A percentile compares a stretch with the other conserved stretches of the same genome.
Evolutionary conservation across 2,888 invertebrate genomes (phyloP).

Genomic region (Ophion slaviceki): DNA sequence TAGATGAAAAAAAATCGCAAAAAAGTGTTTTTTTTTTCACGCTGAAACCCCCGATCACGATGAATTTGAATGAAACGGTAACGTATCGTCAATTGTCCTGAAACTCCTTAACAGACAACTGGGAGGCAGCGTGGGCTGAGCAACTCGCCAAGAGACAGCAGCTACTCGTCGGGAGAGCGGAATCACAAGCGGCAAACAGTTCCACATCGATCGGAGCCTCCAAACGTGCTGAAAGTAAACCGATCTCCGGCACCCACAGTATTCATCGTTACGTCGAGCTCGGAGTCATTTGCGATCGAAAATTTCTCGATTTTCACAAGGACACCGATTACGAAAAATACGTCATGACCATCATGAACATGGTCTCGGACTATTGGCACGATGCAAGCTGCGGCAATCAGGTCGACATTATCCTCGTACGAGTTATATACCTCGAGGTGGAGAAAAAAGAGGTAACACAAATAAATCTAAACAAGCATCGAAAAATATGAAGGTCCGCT

Average conservation of each 20-base stretch:
- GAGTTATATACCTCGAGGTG: conserved; percentile 90
- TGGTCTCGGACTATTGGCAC: conserved; percentile 92
- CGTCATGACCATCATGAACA: conserved; percentile 95
- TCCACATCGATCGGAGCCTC: conserved; percentile 64
- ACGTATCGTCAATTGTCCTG: no score
- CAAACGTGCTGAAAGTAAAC: conserved; percentile 58
- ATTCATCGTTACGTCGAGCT: conserved; percentile 92
- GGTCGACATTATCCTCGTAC: conserved; percentile 93
- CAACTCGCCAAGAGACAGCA: conserved; percentile 82
- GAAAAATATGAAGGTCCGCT: neutral
- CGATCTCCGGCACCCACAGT: conserved; percentile 88
- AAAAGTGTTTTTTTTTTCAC: no score
- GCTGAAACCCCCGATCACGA: no score
- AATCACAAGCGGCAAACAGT: conserved; percentile 74
- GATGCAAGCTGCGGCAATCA: conserved; percentile 95
- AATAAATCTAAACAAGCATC: neutral
- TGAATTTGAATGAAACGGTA: no score
- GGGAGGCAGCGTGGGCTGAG: conserved; percentile 80
- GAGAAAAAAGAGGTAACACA: conserved; percentile 85
- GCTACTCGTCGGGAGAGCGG: conserved; percentile 71
- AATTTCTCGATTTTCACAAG: conserved; percentile 93
- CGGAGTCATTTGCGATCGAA: conserved; percentile 92
- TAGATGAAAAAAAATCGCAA: no score
- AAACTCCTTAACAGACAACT: conserved; percentile 71
- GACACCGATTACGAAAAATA: conserved; percentile 92